A percentile compares a stretch with the other conserved stretches of the same genome.
phyloP scores from a whole-genome alignment of 2,888 invertebrate genomes.

The Drosophila neonasuta region DNA sequence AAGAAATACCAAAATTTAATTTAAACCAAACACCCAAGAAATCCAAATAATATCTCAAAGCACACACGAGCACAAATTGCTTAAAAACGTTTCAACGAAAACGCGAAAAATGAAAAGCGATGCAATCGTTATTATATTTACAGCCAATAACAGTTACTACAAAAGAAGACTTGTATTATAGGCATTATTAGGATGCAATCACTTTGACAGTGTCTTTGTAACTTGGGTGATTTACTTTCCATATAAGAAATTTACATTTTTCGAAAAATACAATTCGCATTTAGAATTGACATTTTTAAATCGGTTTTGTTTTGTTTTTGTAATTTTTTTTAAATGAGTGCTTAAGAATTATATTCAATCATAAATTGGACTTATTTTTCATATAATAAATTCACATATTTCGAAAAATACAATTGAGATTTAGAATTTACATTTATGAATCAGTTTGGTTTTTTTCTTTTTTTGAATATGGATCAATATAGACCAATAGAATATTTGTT shows the following conservation, averaged over 20 bases:
- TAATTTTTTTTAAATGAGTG: background rate
- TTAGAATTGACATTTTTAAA: too few relatives aligned
- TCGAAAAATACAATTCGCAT: too few relatives aligned
- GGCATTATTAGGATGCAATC: background rate
- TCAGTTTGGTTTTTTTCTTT: too few relatives aligned
- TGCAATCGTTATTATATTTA: conserved; percentile 40
- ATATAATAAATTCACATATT: too few relatives aligned
- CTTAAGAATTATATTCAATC: too few relatives aligned
- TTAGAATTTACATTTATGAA: too few relatives aligned
- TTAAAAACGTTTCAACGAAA: conserved; percentile 9
- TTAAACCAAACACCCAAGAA: conserved; percentile 30
- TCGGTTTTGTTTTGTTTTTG: too few relatives aligned
- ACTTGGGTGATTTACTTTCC: conserved; percentile 1
- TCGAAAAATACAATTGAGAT: too few relatives aligned
- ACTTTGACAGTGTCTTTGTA: conserved; percentile 10
- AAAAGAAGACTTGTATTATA: conserved; percentile 16
- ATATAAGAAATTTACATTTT: too few relatives aligned
- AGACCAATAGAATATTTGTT: too few relatives aligned
- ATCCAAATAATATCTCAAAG: conserved; percentile 37
- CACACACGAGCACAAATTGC: conserved; percentile 30
- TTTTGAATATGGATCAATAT: too few relatives aligned
- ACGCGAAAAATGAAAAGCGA: conserved; percentile 29
- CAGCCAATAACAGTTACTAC: conserved; percentile 21
- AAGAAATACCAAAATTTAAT: conserved; percentile 25
- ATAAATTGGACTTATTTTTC: too few relatives aligned